A percentile compares a stretch with the other conserved stretches of the same genome.
These are phyloP conservation scores for Pedetes capensis DNA, from an alignment of 2,113 vertebrate species.

Conservation along the genomic window DNA sequence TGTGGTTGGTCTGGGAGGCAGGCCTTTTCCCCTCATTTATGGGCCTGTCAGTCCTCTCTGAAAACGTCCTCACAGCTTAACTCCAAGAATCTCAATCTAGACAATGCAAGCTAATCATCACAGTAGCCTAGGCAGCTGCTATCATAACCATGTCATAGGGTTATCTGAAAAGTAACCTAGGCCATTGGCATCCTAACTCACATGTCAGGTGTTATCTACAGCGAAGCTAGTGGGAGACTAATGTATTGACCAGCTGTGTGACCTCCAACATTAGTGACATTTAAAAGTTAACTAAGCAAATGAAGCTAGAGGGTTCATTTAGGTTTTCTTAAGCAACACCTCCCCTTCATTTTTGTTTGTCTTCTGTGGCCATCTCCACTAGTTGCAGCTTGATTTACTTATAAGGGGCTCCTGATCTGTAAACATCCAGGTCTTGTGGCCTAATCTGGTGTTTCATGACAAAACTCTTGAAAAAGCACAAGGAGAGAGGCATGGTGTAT, in stretches of 20 bases:
- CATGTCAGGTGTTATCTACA: not conserved
- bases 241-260: not conserved
- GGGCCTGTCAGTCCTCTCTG: too few species aligned
- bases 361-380: not conserved
- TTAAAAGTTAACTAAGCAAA: not conserved
- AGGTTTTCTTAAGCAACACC: not conserved
- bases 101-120: too few species aligned
- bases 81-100: too few species aligned
- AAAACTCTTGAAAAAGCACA: not conserved
- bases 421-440: not conserved
- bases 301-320: not conserved
- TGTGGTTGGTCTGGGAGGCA: too few species aligned
- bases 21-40: too few species aligned
- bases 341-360: not conserved
- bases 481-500: too few species aligned
- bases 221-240: not conserved
- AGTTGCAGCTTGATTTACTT: not conserved
- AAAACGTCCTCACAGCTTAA: too few species aligned
- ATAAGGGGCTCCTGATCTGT: too few species aligned
- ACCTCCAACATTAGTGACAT: not conserved
- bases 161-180: not conserved
- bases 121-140: too few species aligned
- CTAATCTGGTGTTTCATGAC: not conserved
- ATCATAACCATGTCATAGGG: too few species aligned
- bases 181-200: not conserved